Evolutionary conservation across 2,797 vertebrate genomes (phyloP).

Genomic region (Melopsittacus undulatus): DNA sequence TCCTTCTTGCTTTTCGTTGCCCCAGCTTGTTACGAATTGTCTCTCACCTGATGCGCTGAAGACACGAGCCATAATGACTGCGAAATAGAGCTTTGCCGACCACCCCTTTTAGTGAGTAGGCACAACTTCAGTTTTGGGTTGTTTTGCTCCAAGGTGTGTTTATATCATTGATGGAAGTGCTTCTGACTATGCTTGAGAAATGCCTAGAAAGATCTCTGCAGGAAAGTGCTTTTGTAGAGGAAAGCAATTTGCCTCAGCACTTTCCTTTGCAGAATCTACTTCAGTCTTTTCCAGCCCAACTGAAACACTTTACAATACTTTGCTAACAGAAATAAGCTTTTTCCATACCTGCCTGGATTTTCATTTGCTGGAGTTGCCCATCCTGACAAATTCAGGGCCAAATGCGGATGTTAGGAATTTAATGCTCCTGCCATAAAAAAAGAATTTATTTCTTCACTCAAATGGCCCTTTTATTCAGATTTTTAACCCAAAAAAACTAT

Average conservation of each 20-base stretch:
- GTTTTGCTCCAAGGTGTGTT: slow-evolving; percentile 7
- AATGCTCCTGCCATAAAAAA: neutral
- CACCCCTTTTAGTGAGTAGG: slow-evolving; percentile 67
- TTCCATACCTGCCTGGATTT: neutral
- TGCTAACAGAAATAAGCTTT: neutral
- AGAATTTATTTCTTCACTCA: neutral
- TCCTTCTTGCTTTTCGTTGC: neutral
- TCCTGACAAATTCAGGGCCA: neutral
- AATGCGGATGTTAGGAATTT: neutral
- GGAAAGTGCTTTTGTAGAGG: slow-evolving; percentile 37
- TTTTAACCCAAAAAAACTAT: neutral
- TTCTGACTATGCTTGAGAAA: slow-evolving; percentile 42
- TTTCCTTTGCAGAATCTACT: slow-evolving; percentile 44
- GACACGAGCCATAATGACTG: neutral
- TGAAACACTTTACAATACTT: neutral
- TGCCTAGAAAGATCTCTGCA: slow-evolving; percentile 34
- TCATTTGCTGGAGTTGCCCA: neutral
- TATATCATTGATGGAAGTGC: slow-evolving; percentile 1
- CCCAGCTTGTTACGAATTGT: neutral
- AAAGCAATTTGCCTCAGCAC: slow-evolving; percentile 54
- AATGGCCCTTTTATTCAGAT: neutral
- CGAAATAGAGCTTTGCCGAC: neutral
- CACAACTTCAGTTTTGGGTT: neutral
- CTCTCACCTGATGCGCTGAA: slow-evolving; percentile 9
- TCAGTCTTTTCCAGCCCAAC: neutral